These are phyloP conservation scores for Reticulitermes speratus DNA, from an alignment of 1,140 invertebrate species.

Conservation along the genomic window DNA sequence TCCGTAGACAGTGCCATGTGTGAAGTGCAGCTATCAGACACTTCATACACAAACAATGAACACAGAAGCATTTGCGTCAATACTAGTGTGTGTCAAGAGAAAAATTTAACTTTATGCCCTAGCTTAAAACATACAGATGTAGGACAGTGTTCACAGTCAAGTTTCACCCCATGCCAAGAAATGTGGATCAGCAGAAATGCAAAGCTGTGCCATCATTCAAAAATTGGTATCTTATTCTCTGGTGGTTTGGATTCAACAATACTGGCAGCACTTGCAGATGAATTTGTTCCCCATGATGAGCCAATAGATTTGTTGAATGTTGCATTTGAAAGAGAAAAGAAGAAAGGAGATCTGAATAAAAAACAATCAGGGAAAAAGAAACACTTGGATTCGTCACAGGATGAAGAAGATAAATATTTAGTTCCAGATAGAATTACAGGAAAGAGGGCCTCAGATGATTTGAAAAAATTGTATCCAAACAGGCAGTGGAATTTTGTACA, in stretches of 20 bases:
- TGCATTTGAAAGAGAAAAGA: conserved; percentile 72
- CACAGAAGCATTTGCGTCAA: not conserved
- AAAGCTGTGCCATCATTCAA: conserved; percentile 63
- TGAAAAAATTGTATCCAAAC: conserved; percentile 65
- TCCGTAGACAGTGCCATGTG: not conserved
- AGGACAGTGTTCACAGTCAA: not conserved
- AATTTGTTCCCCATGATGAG: conserved; percentile 64
- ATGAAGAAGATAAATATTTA: conserved; percentile 49
- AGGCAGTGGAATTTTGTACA: conserved; percentile 72
- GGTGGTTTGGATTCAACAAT: conserved; percentile 94
- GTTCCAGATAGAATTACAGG: conserved; percentile 84
- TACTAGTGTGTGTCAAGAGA: not conserved
- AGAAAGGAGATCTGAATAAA: not conserved
- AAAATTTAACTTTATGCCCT: not conserved
- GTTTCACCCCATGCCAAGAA: not conserved
- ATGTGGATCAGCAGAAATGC: not conserved
- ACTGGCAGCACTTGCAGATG: conserved; percentile 76
- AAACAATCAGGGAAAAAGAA: conserved; percentile 3
- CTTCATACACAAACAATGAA: not conserved
- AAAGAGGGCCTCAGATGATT: conserved; percentile 67
- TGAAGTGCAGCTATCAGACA: not conserved
- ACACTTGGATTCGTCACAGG: not conserved
- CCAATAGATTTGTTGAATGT: conserved; percentile 95
- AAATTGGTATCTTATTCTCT: conserved; percentile 87
- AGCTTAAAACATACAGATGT: not conserved